Evolutionary conservation across 53 echinoderm and acorn worm genomes (phyloP), one percentile per base, ranked within the genome.

Genomic region (Holothuria scabra): DNA sequence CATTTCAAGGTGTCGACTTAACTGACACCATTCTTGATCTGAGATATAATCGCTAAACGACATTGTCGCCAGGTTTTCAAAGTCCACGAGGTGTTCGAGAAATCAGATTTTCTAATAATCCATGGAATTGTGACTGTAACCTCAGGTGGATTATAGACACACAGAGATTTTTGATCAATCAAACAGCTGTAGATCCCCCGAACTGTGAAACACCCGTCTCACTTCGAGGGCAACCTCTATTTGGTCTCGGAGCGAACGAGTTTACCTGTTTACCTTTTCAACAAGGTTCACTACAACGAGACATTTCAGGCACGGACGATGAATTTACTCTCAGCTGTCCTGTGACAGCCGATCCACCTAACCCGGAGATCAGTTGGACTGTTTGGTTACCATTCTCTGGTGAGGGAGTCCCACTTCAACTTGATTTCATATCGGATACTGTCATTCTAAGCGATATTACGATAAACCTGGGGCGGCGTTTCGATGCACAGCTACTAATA

Each of bases 61-160:
- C 80, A 24, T 31, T 79, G 11, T 30, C 31, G 4, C 59, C 33
- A 35, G 30, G 28, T 20, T 59, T 28, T 56, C 59, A 79, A 30
- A 23, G 11, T 20, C 59, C 59, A 34, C 2, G 12, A 55, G 60
- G 59, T 29, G 59, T 79, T n/a, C 4, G 20, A 34, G 60, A 29
- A n/a, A 10, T 26, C 0, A 10, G 22, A 20, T 30, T 59, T 1
- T 28, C 80, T 3, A 59, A 59, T 57, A 79, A 79, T 56, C 79
- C 79, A 57, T 79, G 79, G 79, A 56, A 79, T 57, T 79, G 79
- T 59, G 79, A 79, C 58, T 79, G 79, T 59, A 56, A 79, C 28
- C 30, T 79, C 9, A 56, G 80, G n/a, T 79, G 80, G 80, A 79
- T 79, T 21, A 33, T 79, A 0, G 28, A 59, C 26, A 57, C 59